Base-by-base conservation (phyloP, 2,888 invertebrate species). In the Chesias legatella region DNA sequence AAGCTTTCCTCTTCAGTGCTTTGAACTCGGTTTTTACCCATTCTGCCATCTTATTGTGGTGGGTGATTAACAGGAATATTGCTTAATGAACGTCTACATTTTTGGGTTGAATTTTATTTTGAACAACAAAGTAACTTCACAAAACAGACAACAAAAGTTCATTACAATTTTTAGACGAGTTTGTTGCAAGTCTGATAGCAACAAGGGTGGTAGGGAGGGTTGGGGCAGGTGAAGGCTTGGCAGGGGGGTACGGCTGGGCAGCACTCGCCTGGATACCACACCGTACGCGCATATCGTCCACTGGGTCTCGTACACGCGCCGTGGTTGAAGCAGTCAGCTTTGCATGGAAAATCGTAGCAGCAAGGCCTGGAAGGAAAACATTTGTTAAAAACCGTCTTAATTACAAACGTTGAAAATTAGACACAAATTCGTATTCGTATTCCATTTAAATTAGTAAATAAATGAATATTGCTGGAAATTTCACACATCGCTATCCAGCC, bases 271-370 rank as follows among this genome's bases (percentile, higher is more conserved):
- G 88, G 88, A 47, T 78, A 88, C 80, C 82, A 82, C 1, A 79
- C 79, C 0, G 81, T 82, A 9, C 84, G 73, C 0, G 82, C 79
- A 56, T 88, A 89, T 35, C 78, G 70, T 1, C 88, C 88, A 17
- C 84, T 85, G 0, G 88, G 84, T 7, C 88, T 65, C 0, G 82
- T 85, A 43, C 73, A 75, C 0, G 82, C 80, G 5, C 80, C 83
- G 60, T 85, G 83, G 62, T 83, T 83, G 62, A 84, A 88, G 59
- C 88, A 89, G 49, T 86, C 62, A 2, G 88, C 89, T 49, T 79
- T 86, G 59, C 89, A 89, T 0, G 88, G 88, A 35, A 53, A 80
- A 43, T 89, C 88, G 63, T 88, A 88, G 51, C 83, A 82, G 57
- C 88, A 89, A 0, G 83, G 81, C 13, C 88, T 86, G 65, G 1